A percentile compares a stretch with the other conserved stretches of the same genome.
phyloP scores from a whole-genome alignment of 2,797 vertebrate genomes.

The Pogoniulus pusillus region DNA sequence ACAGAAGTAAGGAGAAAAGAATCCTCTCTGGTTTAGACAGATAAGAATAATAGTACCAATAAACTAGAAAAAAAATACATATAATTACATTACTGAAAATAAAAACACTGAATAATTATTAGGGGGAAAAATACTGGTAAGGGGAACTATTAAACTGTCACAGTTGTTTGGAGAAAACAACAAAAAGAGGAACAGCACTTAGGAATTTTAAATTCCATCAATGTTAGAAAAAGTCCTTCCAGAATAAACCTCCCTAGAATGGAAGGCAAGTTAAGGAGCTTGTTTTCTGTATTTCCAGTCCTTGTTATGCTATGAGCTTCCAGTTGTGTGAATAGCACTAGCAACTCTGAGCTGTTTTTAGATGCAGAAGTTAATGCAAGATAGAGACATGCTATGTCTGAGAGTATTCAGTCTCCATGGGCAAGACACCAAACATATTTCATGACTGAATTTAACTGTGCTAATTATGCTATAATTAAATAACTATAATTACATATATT shows the following conservation, averaged over 20 bases:
- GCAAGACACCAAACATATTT: slow-evolving; percentile 26
- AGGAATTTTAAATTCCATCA: not conserved
- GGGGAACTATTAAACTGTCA: not conserved
- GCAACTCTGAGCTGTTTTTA: not conserved
- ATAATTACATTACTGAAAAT: not conserved
- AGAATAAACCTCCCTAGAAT: not conserved
- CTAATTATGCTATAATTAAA: slow-evolving; percentile 60
- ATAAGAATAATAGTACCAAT: slow-evolving; percentile 30
- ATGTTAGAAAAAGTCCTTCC: not conserved
- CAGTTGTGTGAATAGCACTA: not conserved
- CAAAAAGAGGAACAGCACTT: not conserved
- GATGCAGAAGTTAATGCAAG: not conserved
- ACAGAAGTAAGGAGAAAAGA: slow-evolving; percentile 33
- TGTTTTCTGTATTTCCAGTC: not conserved
- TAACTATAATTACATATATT: slow-evolving; percentile 71
- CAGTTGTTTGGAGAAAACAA: not conserved
- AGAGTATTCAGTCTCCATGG: not conserved
- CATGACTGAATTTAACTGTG: slow-evolving; percentile 34
- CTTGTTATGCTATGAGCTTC: not conserved
- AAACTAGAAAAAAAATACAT: not conserved
- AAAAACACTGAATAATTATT: not conserved
- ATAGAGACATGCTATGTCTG: not conserved
- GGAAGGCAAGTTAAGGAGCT: not conserved
- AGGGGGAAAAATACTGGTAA: not conserved
- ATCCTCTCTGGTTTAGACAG: not conserved